Evolutionary conservation across 2,113 vertebrate genomes (phyloP).

Genomic region (Mormyrus lacerda): DNA sequence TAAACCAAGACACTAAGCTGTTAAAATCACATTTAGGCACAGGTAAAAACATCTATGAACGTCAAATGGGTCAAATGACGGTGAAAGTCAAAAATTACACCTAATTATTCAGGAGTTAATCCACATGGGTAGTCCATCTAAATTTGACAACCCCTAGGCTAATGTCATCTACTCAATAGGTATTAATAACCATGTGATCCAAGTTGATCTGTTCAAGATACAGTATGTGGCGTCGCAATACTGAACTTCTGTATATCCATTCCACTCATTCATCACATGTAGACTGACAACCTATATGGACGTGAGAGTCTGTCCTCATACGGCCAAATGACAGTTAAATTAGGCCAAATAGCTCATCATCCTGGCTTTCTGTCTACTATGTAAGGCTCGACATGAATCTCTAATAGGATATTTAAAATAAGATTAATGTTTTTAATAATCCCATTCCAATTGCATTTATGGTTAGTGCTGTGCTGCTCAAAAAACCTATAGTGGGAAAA

Average conservation of each 20-base stretch:
- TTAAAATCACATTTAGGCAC: background rate
- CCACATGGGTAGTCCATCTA: conserved; percentile 2
- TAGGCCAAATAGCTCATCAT: background rate
- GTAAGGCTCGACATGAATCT: background rate
- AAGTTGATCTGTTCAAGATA: background rate
- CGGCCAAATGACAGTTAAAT: background rate
- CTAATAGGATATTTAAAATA: conserved; percentile 5
- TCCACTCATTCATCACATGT: background rate
- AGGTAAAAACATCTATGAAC: background rate
- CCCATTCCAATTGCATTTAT: background rate
- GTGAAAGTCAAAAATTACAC: background rate
- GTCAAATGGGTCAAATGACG: background rate
- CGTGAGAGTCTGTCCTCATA: background rate
- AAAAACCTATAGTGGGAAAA: background rate
- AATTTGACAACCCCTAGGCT: background rate
- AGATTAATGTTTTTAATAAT: conserved; percentile 7
- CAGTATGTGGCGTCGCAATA: background rate
- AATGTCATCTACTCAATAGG: conserved; percentile 6
- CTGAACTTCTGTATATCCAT: background rate
- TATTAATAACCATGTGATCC: background rate
- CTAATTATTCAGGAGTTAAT: conserved; percentile 6
- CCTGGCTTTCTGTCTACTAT: background rate
- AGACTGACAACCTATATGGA: background rate
- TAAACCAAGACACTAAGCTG: background rate
- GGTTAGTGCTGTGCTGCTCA: background rate